phyloP scores from a whole-genome alignment of 2,797 vertebrate genomes.

The Sebastolobus alascanus region DNA sequence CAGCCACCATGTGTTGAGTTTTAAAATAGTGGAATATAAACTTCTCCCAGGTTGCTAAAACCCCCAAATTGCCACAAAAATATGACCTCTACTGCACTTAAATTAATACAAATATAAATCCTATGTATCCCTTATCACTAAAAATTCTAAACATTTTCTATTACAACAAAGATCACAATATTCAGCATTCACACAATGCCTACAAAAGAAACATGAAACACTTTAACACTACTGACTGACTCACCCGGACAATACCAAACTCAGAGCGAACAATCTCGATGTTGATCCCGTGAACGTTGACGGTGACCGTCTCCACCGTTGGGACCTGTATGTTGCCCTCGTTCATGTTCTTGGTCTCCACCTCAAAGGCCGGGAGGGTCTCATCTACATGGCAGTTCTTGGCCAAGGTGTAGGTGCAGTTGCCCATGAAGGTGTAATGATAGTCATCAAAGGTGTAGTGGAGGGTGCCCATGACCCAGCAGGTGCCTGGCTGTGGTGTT shows the following conservation, averaged over 20 bases:
- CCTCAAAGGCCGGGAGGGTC: slow-evolving; percentile 60
- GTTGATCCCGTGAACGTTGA: slow-evolving; percentile 73
- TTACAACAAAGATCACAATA: not conserved
- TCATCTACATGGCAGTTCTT: slow-evolving; percentile 71
- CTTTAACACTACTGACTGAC: slow-evolving; percentile 18
- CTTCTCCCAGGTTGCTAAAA: not conserved
- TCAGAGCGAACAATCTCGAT: slow-evolving; percentile 74
- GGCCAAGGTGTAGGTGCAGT: slow-evolving; percentile 84
- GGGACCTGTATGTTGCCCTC: slow-evolving; percentile 56
- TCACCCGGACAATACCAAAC: slow-evolving; percentile 78
- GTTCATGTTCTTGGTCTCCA: slow-evolving; percentile 65
- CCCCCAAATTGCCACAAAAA: not conserved
- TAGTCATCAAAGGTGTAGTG: slow-evolving; percentile 86
- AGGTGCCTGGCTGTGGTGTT: slow-evolving; percentile 61
- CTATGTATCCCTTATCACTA: not conserved
- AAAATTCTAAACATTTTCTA: not conserved
- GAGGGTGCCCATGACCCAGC: slow-evolving; percentile 83
- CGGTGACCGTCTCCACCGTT: slow-evolving; percentile 62
- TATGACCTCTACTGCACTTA: not conserved
- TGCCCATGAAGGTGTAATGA: slow-evolving; percentile 87
- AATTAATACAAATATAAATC: not conserved
- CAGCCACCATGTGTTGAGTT: not conserved
- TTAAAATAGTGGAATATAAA: not conserved
- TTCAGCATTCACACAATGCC: not conserved
- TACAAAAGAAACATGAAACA: not conserved